Base-by-base conservation (phyloP, 2,888 invertebrate genomes). In the Hirtodrosophila cameraria region DNA sequence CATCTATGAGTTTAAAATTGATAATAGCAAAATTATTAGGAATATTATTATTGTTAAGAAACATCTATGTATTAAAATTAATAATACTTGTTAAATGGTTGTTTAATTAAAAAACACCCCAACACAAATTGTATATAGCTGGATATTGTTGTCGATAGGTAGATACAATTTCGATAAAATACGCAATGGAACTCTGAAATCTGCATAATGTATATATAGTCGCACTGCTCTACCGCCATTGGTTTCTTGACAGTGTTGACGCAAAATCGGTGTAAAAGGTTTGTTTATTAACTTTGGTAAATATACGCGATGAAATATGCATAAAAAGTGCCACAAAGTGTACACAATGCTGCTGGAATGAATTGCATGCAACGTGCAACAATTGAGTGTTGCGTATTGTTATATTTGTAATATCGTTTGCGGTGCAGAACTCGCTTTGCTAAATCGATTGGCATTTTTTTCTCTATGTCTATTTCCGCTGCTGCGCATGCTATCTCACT, bases 361-460 rank as follows among this genome's bases (percentile, higher is more conserved):
- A 12, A 5, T 20, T 43, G 58, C 53, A 75, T 63, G 31, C 27
- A 36, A 54, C 18, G 53, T 50, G 54, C 50, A 43, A 23, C n/a
- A 35, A 54, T 46, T 52, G 50, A 57, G 64, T 70, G 48, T 61
- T 42, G 9, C 9, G 1, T 25, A 33, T n/a, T 8, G 39, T 35
- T 46, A 8, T 42, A 46, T 58, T 50, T 58, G 28, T 23, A 23
- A 28, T 53, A 27, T 18, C 9, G 42, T 63, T 53, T 58, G 52
- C 50, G 50, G 36, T 71, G 70, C 71, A 49, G 25, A 42, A 38
- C 54, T 75, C 46, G 70, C 31, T 41, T 84, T 73, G 48, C 65
- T 75, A 67, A 75, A 82, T 82, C 82, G 87, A 86, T 82, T 85
- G 82, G 86, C 87, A 59, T 84, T 82, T 86, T 72, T 83, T 76